These are phyloP conservation scores for Procapra przewalskii DNA, from an alignment of 2,113 vertebrate genomes.

Conservation along the genomic window DNA sequence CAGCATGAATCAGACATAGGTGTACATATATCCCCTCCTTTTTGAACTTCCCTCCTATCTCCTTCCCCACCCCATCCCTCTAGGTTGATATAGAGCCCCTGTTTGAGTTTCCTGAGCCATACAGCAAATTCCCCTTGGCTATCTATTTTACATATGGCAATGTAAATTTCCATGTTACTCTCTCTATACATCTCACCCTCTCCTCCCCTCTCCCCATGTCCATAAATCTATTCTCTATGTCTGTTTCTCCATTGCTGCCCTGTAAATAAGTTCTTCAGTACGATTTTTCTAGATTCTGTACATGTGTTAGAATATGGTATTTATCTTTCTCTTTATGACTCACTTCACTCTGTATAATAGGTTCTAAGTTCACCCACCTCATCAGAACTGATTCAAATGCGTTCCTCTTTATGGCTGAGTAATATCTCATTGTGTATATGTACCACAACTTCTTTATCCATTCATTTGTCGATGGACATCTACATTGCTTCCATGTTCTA, in stretches of 20 bases:
- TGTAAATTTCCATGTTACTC: neutral
- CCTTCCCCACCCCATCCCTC: neutral
- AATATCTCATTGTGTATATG: neutral
- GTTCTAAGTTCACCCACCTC: neutral
- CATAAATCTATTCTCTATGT: neutral
- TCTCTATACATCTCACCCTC: neutral
- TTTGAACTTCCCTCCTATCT: neutral
- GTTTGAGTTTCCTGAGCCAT: neutral
- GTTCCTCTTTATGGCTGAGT: neutral
- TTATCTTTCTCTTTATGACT: neutral
- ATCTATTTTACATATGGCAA: neutral
- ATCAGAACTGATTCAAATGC: neutral
- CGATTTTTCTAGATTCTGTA: neutral
- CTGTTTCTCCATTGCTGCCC: neutral
- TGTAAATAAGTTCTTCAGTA: neutral
- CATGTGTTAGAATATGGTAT: neutral
- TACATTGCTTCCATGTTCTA: neutral
- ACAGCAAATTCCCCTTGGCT: neutral
- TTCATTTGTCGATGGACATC: neutral
- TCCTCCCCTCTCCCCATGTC: neutral
- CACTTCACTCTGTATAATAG: neutral
- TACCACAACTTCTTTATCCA: neutral
- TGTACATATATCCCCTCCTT: neutral
- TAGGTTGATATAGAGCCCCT: neutral
- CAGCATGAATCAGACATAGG: neutral